Percentiles rank a stretch among this genome's conserved stretches.
phyloP scores from a whole-genome alignment of 2,797 vertebrate species.

The Crax fasciolata region DNA sequence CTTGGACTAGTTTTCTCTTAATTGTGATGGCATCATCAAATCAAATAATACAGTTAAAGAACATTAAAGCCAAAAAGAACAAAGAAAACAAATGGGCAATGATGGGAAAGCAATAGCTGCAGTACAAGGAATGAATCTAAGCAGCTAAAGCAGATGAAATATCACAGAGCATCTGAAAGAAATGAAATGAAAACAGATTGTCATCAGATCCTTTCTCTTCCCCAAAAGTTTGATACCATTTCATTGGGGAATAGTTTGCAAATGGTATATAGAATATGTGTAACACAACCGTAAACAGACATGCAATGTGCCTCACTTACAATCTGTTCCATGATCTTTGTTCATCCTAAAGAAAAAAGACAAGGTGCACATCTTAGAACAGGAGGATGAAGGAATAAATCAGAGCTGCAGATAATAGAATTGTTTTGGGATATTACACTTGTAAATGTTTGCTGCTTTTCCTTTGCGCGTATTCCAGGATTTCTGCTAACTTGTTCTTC shows the following conservation, averaged over 20 bases:
- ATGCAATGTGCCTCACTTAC: slow-evolving; percentile 79
- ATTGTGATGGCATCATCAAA: slow-evolving; percentile 60
- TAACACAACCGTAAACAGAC: slow-evolving; percentile 80
- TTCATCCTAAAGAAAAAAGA: slow-evolving; percentile 73
- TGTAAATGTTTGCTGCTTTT: slow-evolving; percentile 57
- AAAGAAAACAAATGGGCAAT: slow-evolving; percentile 50
- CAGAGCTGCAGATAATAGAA: slow-evolving; percentile 75
- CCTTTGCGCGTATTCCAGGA: slow-evolving; percentile 49
- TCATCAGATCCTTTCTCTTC: slow-evolving; percentile 76
- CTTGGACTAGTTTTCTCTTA: background rate
- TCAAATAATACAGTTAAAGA: slow-evolving; percentile 58
- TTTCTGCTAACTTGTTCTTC: slow-evolving; percentile 57
- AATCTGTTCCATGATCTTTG: slow-evolving; percentile 83
- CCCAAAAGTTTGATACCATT: slow-evolving; percentile 80
- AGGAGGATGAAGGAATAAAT: slow-evolving; percentile 65
- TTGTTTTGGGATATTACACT: background rate
- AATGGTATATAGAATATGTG: slow-evolving; percentile 79
- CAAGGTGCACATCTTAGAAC: slow-evolving; percentile 58
- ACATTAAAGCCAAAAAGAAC: slow-evolving; percentile 53
- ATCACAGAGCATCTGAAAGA: slow-evolving; percentile 74
- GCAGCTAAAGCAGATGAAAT: slow-evolving; percentile 65
- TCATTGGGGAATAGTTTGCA: slow-evolving; percentile 82
- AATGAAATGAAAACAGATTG: slow-evolving; percentile 80
- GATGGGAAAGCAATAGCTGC: slow-evolving; percentile 23
- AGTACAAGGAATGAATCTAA: slow-evolving; percentile 57